Evolutionary conservation across 2,888 invertebrate species (phyloP), one percentile per base, ranked within the genome.

Genomic region (Chrysolina americana): DNA sequence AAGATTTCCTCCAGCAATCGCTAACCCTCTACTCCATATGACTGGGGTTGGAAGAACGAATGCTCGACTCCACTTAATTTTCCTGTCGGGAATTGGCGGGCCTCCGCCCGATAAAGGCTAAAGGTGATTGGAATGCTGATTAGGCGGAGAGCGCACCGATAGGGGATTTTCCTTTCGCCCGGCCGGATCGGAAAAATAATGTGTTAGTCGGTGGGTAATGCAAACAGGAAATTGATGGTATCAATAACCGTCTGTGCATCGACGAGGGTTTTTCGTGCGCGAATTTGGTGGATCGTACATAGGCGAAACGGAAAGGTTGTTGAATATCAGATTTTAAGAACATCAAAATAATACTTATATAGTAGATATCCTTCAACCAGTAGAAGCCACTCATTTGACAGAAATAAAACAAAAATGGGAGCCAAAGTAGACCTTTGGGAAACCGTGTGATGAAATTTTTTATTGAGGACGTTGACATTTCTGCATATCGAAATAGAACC

Each of bases 71-170:
- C 86, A 87, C 87, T 87, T 87, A 87, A 87, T 87, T 87, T 86
- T 86, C 86, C 87, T 84, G 86, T 82, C 85, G 86, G 86, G 87
- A 87, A 87, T 87, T 83, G 84, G 85, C 80, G 78, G 82, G 80
- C 83, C 83, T 81, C 80, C 81, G 77, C 82, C 84, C 86, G 87
- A 87, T 87, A 87, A 87, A 87, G 85, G 87, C 86, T 82, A 85
- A 83, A 87, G 87, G 86, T 87, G 87, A 87, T 87, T 86, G 87
- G 87, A 87, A 87, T 87, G 87, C 86, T 87, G 87, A 87, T 87
- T 87, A 87, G 87, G 86, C 79, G 81, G 82, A 83, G 81, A 83
- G 81, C 79, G 81, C 81, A 81, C 80, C 72, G 76, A 75, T 73
- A 53, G 11, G 69, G 71, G 74, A 68, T 68, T 21, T 68, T 74